These are phyloP conservation scores for Bufotes viridis DNA, from an alignment of 2,797 vertebrate species.

Conservation along the genomic window DNA sequence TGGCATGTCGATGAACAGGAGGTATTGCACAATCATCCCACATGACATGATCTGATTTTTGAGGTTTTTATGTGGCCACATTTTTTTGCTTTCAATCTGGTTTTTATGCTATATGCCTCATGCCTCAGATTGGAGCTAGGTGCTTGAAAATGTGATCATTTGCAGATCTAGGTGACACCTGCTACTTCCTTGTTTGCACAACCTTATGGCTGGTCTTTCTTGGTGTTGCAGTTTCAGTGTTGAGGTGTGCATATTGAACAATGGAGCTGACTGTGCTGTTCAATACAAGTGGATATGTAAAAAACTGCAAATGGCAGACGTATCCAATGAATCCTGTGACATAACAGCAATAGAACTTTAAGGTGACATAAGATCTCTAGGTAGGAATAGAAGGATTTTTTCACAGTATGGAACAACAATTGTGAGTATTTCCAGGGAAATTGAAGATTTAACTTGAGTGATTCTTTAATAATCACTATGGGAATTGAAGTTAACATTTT, in stretches of 20 bases:
- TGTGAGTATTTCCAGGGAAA: not conserved
- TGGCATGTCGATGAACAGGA: too few species aligned
- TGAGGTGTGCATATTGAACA: not conserved
- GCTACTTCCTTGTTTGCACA: too few species aligned
- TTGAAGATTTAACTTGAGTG: not conserved
- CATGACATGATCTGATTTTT: too few species aligned
- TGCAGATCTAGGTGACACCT: too few species aligned
- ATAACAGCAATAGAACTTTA: not conserved
- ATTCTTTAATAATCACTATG: not conserved
- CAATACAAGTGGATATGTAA: not conserved
- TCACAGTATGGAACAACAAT: not conserved
- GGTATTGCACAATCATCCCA: too few species aligned
- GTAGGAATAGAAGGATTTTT: not conserved
- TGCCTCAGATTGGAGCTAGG: too few species aligned
- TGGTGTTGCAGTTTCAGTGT: too few species aligned
- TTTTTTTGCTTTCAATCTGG: too few species aligned
- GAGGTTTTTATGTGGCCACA: too few species aligned
- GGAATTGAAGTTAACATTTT: not conserved
- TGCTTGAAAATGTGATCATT: too few species aligned
- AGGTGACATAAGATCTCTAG: not conserved
- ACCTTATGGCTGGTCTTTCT: too few species aligned
- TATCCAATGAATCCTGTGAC: not conserved
- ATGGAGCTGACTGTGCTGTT: not conserved
- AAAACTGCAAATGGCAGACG: not conserved
- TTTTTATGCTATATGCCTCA: too few species aligned